Evolutionary conservation across 2,113 vertebrate species (phyloP).

Genomic region (Serilophus lunatus): DNA sequence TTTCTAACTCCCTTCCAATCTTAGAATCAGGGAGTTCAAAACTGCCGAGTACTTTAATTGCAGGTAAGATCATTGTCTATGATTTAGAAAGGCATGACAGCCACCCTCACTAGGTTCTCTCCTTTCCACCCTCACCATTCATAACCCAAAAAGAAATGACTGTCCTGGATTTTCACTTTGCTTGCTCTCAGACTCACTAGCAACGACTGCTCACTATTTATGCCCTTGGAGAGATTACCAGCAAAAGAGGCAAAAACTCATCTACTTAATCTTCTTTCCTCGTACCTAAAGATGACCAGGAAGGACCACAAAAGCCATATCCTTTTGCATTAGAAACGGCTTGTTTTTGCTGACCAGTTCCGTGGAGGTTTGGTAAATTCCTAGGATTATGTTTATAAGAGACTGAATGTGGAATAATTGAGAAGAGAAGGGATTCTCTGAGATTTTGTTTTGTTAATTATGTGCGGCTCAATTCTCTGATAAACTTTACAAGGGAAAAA

Average conservation of each 20-base stretch:
- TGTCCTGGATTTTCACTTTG: not conserved
- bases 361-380: not conserved
- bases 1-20: not conserved
- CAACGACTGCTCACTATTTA: not conserved
- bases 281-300: not conserved
- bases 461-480: not conserved
- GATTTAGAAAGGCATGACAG: not conserved
- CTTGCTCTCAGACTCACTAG: not conserved
- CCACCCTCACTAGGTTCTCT: not conserved
- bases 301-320: not conserved
- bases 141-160: not conserved
- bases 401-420: not conserved
- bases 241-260: not conserved
- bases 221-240: not conserved
- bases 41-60: not conserved
- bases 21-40: not conserved
- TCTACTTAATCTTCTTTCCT: constrained; percentile 14
- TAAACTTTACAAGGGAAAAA: not conserved
- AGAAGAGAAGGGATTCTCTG: not conserved
- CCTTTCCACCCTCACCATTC: not conserved
- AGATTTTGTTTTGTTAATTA: constrained; percentile 18
- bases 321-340: not conserved
- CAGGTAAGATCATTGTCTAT: not conserved
- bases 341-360: not conserved
- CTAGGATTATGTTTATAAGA: not conserved